Evolutionary conservation across 2,888 invertebrate species (phyloP), one percentile per base, ranked within the genome.

Genomic region (Andrena trimmerana): DNA sequence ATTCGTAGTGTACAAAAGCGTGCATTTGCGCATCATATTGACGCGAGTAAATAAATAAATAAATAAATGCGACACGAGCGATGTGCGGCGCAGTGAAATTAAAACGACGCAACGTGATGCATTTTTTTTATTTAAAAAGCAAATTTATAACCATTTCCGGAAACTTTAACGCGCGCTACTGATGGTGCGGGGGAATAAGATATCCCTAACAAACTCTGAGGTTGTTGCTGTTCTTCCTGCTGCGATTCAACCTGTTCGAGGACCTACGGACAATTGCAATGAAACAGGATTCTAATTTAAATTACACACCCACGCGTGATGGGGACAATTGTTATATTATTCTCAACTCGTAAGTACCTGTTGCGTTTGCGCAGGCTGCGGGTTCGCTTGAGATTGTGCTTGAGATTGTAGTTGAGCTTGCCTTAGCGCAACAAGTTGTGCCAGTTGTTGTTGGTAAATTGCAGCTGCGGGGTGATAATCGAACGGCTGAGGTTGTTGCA

Each of bases 121-220:
- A 66, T 10, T 71, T 33, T 2, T 54, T 16, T 42, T 24, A 10
- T 0, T 72, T 78, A 93, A 77, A 93, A 93, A 73, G 92, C 88
- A 60, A 92, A 92, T 79, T 92, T 92, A 73, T 93, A 92, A 29
- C 92, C 93, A 76, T 94, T 94, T 71, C 95, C 94, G 10, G 92
- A 92, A 85, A 94, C 94, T 86, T 94, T 95, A 0, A 95, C 95
- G 72, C 94, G 95, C 7, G 95, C 94, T 1, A 95, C 95, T 33
- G 94, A 92, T 54, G 94, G 94, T 0, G 95, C 94, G 24, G 95
- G 92, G 20, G 95, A 95, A 85, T 92, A 93, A 90, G 94, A 92
- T 50, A 95, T 86, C 10, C 94, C 94, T 67, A 94, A 82, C 50
- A 93, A 89, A 85, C 88, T 91, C 20, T 91, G 90, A 13, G 75